phyloP scores from a whole-genome alignment of 1,140 invertebrate genomes.

The Pogonus chalceus region DNA sequence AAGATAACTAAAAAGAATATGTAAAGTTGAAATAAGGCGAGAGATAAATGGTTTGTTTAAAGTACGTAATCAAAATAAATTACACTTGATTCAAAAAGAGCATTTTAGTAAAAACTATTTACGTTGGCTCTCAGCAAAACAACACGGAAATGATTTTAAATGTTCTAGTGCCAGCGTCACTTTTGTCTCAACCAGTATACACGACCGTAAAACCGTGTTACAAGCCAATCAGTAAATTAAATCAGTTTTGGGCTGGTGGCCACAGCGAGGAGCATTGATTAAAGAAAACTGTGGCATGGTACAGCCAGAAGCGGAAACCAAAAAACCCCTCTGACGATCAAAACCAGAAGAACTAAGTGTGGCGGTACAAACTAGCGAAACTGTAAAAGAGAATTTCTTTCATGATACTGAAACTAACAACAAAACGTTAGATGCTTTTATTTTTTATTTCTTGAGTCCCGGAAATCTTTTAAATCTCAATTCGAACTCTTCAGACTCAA shows the following conservation, averaged over 20 bases:
- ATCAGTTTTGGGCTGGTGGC: background rate
- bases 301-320: background rate
- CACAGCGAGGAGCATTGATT: background rate
- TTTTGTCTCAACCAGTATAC: background rate
- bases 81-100: no score
- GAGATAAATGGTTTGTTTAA: no score
- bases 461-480: background rate
- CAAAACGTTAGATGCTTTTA: background rate
- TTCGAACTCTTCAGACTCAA: background rate
- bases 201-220: background rate
- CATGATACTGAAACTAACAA: background rate
- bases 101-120: no score
- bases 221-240: constrained; percentile 7
- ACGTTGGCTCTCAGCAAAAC: no score
- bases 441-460: no score
- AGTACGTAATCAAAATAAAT: no score
- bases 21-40: no score
- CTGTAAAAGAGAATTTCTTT: background rate
- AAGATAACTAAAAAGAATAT: no score
- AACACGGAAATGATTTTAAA: background rate
- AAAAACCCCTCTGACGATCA: no score
- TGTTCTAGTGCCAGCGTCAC: background rate
- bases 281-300: background rate
- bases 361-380: background rate
- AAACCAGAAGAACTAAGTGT: background rate